Conservation (phyloP, 2,888 invertebrate genomes). For the Acanthosepion pharaonis region DNA sequence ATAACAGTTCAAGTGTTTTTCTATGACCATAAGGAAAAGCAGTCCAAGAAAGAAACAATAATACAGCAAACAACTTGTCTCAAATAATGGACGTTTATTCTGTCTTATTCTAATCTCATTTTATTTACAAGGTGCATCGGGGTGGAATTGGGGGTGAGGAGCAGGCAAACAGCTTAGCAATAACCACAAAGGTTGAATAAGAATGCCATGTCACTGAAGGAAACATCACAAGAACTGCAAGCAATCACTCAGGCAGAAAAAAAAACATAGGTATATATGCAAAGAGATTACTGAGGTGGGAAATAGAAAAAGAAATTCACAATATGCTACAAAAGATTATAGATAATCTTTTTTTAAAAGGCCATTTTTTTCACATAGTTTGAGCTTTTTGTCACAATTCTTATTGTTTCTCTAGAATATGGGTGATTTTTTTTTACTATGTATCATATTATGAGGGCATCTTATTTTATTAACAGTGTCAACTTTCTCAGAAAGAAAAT, state of each 20-base stretch:
- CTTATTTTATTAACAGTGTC: too few relatives aligned
- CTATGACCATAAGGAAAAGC: background rate
- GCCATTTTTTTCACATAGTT: background rate
- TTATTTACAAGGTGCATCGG: background rate
- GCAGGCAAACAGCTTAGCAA: background rate
- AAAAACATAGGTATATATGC: background rate
- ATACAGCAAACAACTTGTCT: background rate
- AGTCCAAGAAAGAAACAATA: background rate
- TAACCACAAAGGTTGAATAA: background rate
- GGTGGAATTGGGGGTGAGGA: background rate
- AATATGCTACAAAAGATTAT: background rate
- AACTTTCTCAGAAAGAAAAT: too few relatives aligned
- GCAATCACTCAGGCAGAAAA: background rate
- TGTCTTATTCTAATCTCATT: slow-evolving; percentile 33
- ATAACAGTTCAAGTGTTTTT: background rate
- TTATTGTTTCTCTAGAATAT: background rate
- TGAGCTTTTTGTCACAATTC: background rate
- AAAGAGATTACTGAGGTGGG: background rate
- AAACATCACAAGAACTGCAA: slow-evolving; percentile 8
- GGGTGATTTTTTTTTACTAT: background rate
- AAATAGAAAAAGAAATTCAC: background rate
- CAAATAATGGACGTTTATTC: slow-evolving; percentile 1
- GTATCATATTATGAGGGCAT: background rate
- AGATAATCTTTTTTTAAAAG: slow-evolving; percentile 6
- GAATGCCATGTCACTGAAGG: background rate